These are phyloP conservation scores for Allobates femoralis DNA, from an alignment of 2,797 vertebrate species.

Conservation along the genomic window DNA sequence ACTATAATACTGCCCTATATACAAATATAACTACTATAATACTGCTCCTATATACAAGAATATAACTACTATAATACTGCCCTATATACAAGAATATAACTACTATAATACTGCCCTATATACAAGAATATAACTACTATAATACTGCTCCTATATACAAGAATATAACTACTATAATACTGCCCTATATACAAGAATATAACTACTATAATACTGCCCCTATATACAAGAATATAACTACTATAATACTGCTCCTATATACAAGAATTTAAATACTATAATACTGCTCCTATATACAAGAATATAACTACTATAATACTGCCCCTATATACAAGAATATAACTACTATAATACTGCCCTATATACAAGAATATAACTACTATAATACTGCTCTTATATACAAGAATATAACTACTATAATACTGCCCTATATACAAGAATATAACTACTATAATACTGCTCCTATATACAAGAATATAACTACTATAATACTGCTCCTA, in stretches of 20 bases:
- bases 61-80: too few relatives aligned
- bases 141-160: not conserved
- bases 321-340: slow-evolving; percentile 5
- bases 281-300: slow-evolving; percentile 5
- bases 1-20: too few relatives aligned
- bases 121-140: slow-evolving; percentile 6
- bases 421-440: not conserved
- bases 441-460: slow-evolving; percentile 13
- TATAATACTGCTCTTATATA: too few relatives aligned
- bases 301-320: slow-evolving; percentile 27
- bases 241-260: not conserved
- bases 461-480: too few relatives aligned
- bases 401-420: too few relatives aligned
- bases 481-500: too few relatives aligned
- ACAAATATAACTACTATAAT: too few relatives aligned
- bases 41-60: too few relatives aligned
- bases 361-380: too few relatives aligned
- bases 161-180: not conserved
- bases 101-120: not conserved
- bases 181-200: not conserved
- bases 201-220: not conserved
- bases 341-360: slow-evolving; percentile 21
- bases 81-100: too few relatives aligned
- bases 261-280: slow-evolving; percentile 18
- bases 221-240: slow-evolving; percentile 5